Base-by-base conservation (phyloP, 2,888 invertebrate genomes). In the Smittia aterrima region DNA sequence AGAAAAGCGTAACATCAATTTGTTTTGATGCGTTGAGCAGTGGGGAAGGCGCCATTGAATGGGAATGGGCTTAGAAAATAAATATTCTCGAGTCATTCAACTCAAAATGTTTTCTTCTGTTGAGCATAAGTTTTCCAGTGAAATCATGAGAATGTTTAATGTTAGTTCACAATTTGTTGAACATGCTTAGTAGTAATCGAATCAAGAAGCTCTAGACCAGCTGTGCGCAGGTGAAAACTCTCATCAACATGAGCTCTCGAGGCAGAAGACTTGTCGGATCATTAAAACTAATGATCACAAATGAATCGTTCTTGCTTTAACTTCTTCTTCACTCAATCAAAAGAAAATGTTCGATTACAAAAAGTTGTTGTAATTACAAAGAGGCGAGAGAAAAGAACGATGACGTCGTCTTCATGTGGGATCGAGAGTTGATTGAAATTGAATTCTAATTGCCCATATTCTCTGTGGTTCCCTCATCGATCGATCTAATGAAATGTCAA, bases 371-470 rank as follows among this genome's bases (percentile, higher is more conserved):
- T 47, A 47, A 47, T 47, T 47, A 47, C 47, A 6, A 38, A n/a
- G 32, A 32, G 32, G 32, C 32, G 32, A 32, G 47, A 47, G 32
- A 32, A 32, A 47, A 47, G 11, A 13, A 13, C 47, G 16, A 47
- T 11, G 38, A 38, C n/a, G 16, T 2, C 11, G 3, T 20, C 58
- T 18, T 7, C 58, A 58, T 58, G 20, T 20, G 58, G 53, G 53
- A 53, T 53, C 53, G 38, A 7, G 7, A 13, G 18, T 22, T 58
- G 58, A 58, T 58, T 58, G n/a, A 58, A 58, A 67, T 67, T 67
- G 67, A 67, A 27, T 27, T 47, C 41, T 67, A 67, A 67, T 67
- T 67, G 47, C 41, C 67, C 67, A 41, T 25, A 67, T 67, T 67
- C 40, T 66, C 58, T 18, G 18, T 3, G 7, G 47, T 20, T 20